Evolutionary conservation across 2,888 invertebrate genomes (phyloP).

Genomic region (Biston betularia): DNA sequence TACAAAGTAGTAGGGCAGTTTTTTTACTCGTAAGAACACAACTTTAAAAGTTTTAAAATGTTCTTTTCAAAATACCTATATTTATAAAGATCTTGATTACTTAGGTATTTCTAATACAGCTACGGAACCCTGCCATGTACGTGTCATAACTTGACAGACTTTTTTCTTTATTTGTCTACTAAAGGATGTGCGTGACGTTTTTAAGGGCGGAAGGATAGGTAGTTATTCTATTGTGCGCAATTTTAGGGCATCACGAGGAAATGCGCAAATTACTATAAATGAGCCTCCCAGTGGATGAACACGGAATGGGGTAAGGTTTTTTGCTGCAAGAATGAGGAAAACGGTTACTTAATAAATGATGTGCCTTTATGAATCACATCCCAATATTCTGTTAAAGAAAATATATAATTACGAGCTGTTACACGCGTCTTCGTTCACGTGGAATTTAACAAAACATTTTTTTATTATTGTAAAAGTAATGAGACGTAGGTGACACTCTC

Average conservation of each 20-base stretch:
- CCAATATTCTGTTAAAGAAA: neutral
- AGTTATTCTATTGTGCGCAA: constrained; percentile 72
- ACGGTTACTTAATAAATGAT: constrained; percentile 12
- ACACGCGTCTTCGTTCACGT: neutral
- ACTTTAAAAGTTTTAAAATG: too few relatives aligned
- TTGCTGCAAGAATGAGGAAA: constrained; percentile 16
- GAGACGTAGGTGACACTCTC: too few relatives aligned
- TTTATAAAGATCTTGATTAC: too few relatives aligned
- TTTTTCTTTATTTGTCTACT: constrained; percentile 66
- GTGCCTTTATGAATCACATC: neutral
- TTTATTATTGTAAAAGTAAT: too few relatives aligned
- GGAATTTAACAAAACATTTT: too few relatives aligned
- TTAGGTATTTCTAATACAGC: too few relatives aligned
- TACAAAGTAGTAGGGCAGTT: too few relatives aligned
- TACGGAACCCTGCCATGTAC: too few relatives aligned
- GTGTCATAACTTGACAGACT: too few relatives aligned
- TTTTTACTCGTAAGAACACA: too few relatives aligned
- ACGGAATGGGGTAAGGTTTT: constrained; percentile 46
- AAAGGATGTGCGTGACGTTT: constrained; percentile 81
- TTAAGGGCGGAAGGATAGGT: constrained; percentile 82
- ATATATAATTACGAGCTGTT: neutral
- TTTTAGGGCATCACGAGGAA: constrained; percentile 74
- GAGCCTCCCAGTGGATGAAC: constrained; percentile 53
- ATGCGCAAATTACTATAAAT: constrained; percentile 72
- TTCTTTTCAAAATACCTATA: too few relatives aligned